These are phyloP conservation scores for Nyctibius grandis DNA, from an alignment of 2,797 vertebrate genomes.

Conservation along the genomic window DNA sequence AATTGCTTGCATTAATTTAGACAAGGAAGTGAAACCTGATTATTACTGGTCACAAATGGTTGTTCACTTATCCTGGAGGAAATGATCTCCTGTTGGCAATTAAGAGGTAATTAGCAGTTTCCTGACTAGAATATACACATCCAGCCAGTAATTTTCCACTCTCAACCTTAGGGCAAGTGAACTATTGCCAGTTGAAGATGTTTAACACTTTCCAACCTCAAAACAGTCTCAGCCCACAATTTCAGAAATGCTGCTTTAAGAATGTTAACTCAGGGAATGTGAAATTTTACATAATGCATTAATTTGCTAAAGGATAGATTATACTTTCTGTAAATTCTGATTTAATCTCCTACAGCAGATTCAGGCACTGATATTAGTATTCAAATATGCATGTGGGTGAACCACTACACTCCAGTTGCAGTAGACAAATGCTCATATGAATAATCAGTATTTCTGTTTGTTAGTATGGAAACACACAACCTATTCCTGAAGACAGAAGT, in stretches of 20 bases:
- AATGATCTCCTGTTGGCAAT: not conserved
- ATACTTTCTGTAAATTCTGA: not conserved
- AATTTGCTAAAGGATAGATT: not conserved
- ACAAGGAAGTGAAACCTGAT: not conserved
- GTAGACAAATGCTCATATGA: not conserved
- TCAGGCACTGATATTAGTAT: not conserved
- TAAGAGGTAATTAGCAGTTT: not conserved
- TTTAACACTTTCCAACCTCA: not conserved
- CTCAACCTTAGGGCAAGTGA: not conserved
- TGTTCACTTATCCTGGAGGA: not conserved
- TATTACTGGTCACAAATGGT: not conserved
- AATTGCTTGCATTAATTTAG: not conserved
- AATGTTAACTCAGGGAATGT: not conserved
- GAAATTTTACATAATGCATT: not conserved
- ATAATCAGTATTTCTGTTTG: not conserved
- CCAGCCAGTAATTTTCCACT: not conserved
- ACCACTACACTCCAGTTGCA: not conserved
- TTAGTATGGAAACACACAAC: not conserved
- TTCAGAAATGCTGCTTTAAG: not conserved
- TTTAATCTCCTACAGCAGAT: not conserved
- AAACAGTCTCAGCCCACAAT: not conserved
- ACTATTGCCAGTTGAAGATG: not conserved
- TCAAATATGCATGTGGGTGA: no score
- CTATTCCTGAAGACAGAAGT: not conserved
- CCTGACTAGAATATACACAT: not conserved